Evolutionary conservation across 2,797 vertebrate species (phyloP).

Genomic region (Chelon auratus): DNA sequence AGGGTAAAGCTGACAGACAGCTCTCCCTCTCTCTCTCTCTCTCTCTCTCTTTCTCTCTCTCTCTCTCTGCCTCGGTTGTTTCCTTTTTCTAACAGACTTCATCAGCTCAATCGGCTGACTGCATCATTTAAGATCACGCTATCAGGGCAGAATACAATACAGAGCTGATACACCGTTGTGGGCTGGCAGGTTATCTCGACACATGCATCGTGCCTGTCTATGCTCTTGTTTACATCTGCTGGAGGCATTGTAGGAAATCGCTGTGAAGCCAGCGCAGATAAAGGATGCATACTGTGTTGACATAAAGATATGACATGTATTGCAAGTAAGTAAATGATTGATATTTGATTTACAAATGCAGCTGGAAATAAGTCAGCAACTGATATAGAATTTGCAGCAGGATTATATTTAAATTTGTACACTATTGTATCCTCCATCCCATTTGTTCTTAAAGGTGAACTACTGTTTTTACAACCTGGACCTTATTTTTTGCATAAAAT

Average conservation of each 20-base stretch:
- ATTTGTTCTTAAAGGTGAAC: slow-evolving; percentile 4
- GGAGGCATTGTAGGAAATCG: slow-evolving; percentile 19
- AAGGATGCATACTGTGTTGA: slow-evolving; percentile 31
- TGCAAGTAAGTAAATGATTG: slow-evolving; percentile 10
- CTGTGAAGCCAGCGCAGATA: slow-evolving; percentile 36
- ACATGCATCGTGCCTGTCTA: slow-evolving; percentile 15
- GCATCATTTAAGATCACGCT: slow-evolving; percentile 63
- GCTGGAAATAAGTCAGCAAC: slow-evolving; percentile 27
- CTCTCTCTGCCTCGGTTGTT: slow-evolving; percentile 56
- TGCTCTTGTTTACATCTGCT: slow-evolving; percentile 43
- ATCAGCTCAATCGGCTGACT: slow-evolving; percentile 65
- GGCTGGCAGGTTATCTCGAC: slow-evolving; percentile 19
- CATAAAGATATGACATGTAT: slow-evolving; percentile 26
- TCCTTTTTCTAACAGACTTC: slow-evolving; percentile 52
- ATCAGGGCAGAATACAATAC: slow-evolving; percentile 42
- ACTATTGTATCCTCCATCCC: slow-evolving; percentile 19
- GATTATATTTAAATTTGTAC: slow-evolving; percentile 9
- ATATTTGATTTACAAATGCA: slow-evolving; percentile 34
- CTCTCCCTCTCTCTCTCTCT: slow-evolving; percentile 38
- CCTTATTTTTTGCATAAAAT: too few relatives aligned
- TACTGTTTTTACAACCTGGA: too few relatives aligned
- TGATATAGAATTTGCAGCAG: slow-evolving; percentile 7
- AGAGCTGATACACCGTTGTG: slow-evolving; percentile 21
- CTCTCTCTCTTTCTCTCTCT: slow-evolving; percentile 13
- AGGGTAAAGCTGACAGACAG: slow-evolving; percentile 70